A percentile compares a stretch with the other conserved stretches of the same genome.
These are phyloP conservation scores for Tetranychus urticae DNA, from an alignment of 1,140 invertebrate genomes.

Conservation along the genomic window DNA sequence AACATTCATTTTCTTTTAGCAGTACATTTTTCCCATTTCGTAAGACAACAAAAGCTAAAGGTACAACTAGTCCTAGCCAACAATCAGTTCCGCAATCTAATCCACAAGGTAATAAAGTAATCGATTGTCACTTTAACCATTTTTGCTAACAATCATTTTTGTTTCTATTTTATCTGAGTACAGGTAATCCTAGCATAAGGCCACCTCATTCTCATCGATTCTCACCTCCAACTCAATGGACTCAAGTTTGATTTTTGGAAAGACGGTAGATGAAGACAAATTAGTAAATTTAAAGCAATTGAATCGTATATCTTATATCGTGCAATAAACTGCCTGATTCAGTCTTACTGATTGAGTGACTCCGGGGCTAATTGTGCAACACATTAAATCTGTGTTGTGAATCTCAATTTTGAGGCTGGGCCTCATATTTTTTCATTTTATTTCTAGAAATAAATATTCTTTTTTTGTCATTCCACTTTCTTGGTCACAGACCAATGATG, in stretches of 20 bases:
- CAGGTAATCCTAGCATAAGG: background rate
- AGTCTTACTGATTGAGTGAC: background rate
- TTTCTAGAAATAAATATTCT: too few relatives aligned
- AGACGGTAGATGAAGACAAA: too few relatives aligned
- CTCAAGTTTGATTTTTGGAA: slow-evolving; percentile 7
- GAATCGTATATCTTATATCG: background rate
- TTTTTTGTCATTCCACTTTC: too few relatives aligned
- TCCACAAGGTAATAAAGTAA: background rate
- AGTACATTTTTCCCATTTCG: background rate
- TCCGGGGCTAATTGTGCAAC: slow-evolving; percentile 13
- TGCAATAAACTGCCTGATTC: background rate
- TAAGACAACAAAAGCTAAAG: background rate
- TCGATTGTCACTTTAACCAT: too few relatives aligned
- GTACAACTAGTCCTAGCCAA: background rate
- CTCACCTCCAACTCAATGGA: slow-evolving; percentile 8
- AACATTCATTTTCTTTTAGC: background rate
- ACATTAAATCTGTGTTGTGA: too few relatives aligned
- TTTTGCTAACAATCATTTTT: too few relatives aligned
- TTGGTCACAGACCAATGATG: too few relatives aligned
- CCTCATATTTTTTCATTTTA: too few relatives aligned
- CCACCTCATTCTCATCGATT: slow-evolving; percentile 11
- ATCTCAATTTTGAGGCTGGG: too few relatives aligned
- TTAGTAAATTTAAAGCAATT: too few relatives aligned
- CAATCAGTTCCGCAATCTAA: background rate
- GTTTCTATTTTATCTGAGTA: background rate